Conservation (phyloP, 2,113 vertebrate genomes). For the Neolamprologus kungweensis region DNA sequence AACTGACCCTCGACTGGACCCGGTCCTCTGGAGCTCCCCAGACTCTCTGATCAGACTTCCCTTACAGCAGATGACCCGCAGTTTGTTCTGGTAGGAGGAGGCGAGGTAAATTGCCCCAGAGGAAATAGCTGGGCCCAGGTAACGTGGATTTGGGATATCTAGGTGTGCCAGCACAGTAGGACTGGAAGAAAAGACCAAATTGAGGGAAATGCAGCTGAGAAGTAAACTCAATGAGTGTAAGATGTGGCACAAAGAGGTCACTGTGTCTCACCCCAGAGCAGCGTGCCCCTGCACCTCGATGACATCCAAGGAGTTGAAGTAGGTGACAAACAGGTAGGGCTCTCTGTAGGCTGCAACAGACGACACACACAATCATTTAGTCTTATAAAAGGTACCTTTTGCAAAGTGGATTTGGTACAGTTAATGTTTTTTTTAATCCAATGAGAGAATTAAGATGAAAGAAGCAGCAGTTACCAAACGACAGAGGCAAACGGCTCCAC, state of each 20-base stretch:
- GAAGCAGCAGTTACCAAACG: constrained; percentile 76
- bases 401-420: background rate
- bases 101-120: constrained; percentile 94
- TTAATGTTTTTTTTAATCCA: background rate
- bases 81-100: constrained; percentile 97
- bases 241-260: too few species aligned
- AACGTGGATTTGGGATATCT: constrained; percentile 93
- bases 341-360: constrained; percentile 85
- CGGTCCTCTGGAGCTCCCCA: constrained; percentile 83
- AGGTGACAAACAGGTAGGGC: constrained; percentile 95
- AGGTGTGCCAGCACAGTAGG: constrained; percentile 86
- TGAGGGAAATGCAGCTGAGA: background rate
- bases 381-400: background rate
- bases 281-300: constrained; percentile 93
- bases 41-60: constrained; percentile 93
- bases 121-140: constrained; percentile 94
- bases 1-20: constrained; percentile 66
- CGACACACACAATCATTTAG: accelerated
- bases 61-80: constrained; percentile 97
- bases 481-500: constrained; percentile 93
- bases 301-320: constrained; percentile 97
- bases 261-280: constrained; percentile 80
- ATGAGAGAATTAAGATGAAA: background rate
- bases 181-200: constrained; percentile 52
- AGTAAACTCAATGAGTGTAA: background rate